Evolutionary conservation across 2,888 invertebrate species (phyloP).

Genomic region (Leptinotarsa haldemani): DNA sequence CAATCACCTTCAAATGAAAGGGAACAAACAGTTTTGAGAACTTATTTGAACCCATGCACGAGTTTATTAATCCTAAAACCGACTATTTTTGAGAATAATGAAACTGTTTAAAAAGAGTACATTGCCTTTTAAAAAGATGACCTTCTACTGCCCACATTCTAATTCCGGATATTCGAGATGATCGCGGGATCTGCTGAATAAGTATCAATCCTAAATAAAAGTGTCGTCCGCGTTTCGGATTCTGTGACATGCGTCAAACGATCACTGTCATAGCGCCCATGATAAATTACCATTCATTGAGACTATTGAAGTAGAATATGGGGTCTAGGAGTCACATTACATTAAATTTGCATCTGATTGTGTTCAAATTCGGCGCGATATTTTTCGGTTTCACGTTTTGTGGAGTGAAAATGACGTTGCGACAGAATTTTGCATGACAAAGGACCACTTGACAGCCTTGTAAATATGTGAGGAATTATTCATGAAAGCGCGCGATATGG

Average conservation of each 20-base stretch:
- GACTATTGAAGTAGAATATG: conserved; percentile 21
- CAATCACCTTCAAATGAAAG: no score
- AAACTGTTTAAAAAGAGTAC: no score
- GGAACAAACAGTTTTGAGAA: no score
- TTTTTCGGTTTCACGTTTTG: conserved; percentile 63
- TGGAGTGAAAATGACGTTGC: conserved; percentile 66
- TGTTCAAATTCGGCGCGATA: conserved; percentile 55
- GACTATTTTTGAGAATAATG: no score
- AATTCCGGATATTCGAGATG: no score
- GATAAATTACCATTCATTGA: conserved; percentile 20
- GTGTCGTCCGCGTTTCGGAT: neutral
- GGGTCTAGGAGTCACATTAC: conserved; percentile 34
- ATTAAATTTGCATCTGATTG: conserved; percentile 50
- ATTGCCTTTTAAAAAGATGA: no score
- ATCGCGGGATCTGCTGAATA: no score
- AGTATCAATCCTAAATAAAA: conserved; percentile 3
- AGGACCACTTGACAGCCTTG: conserved; percentile 67
- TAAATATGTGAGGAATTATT: conserved; percentile 68
- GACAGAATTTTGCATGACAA: conserved; percentile 68
- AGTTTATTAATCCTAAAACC: no score
- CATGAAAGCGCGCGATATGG: conserved; percentile 66
- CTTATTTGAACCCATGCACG: no score
- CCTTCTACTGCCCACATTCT: no score
- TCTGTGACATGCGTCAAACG: conserved; percentile 6
- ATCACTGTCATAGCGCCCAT: conserved; percentile 7